Evolutionary conservation across 2,797 vertebrate species (phyloP), one percentile per base, ranked within the genome.

Genomic region (Coendou prehensilis): DNA sequence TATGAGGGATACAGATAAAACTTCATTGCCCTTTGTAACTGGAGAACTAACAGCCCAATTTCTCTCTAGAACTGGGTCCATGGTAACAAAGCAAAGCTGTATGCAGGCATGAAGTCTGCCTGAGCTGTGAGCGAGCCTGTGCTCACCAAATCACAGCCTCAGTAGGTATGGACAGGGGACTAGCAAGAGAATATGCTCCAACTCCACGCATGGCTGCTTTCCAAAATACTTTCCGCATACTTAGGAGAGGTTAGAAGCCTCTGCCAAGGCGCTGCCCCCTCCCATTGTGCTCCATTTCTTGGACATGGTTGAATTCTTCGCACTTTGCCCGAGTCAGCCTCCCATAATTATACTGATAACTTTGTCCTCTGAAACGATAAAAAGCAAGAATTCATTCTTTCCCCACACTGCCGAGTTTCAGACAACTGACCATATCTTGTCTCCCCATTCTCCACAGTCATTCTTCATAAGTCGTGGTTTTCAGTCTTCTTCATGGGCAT

Each of bases 381-480:
- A 10, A 5, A 45, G 50, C 47, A 20, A 33, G 41, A 22, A 30
- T 17, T 9, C 1, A 4, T 30, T 54, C 33, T 47, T n/a, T 8
- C 41, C 33, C 26, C 33, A 0, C 7, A 22, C 18, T 26, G 8
- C 45, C 56, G 87, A 45, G 6, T 17, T 18, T 22, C 56, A 50
- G 4, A 54, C 14, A 28, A 0, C 1, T 28, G 59, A 22, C 5
- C 41, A 0, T 22, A n/a, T 56, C 57, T 50, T 30, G 0, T 41
- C 20, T 15, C 0, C 89, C 73, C 23, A 2, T 33, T 30, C 50
- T 23, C 41, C 20, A 2, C 30, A 3, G 2, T 71, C 30, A 0
- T n/a, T 78, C 26, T 63, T 78, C 30, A 2, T 3, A 26, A 26
- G 33, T 33, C 33, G 4, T 0, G 9, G 28, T 52, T 67, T 30